Base-by-base conservation (phyloP, 2,797 vertebrate species). In the Sebastes vulpes region DNA sequence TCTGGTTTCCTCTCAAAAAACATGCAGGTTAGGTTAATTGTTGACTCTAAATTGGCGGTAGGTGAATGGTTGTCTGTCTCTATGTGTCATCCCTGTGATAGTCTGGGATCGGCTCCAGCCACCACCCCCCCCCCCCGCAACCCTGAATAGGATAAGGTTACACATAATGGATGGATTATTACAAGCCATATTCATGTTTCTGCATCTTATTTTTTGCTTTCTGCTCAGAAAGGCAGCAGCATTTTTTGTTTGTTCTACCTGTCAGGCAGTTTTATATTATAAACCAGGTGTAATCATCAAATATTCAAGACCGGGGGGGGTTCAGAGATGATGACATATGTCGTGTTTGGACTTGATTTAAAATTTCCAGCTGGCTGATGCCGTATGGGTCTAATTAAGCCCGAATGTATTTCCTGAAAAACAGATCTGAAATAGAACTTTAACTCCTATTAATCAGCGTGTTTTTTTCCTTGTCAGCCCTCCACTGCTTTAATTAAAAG, bases 401-500 rank as follows among this genome's bases (percentile, higher is more conserved):
- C 84, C 42, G 91, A 94, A 94, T 92, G 90, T 93, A 92, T 93
- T 95, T 96, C 88, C 92, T 92, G 91, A 92, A 94, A 94, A 96
- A 93, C 93, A 94, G 91, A 94, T 95, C 93, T 91, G 93, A 94
- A 96, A 95, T 91, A 94, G 91, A 94, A 90, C 89, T 92, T 91
- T 90, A 95, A 94, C 91, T 90, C 85, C 77, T 93, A 95, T 95
- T 96, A 96, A 96, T 97, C 94, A 94, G 94, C 85, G 75, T 88
- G 77, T 83, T 91, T 93, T 86, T 92, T 82, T 75, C 64, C 89
- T 83, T 88, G 93, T 95, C 95, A 95, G 90, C 81, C 89, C 79
- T 94, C 92, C 88, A 53, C 92, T 91, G 93, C 94, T 95, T 95
- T 96, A 96, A 97, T 97, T 96, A 96, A 96, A 96, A 95, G 89